Percentiles rank a stretch among this genome's conserved stretches.
phyloP scores from a whole-genome alignment of 2,113 vertebrate species.

The Eclectus roratus region DNA sequence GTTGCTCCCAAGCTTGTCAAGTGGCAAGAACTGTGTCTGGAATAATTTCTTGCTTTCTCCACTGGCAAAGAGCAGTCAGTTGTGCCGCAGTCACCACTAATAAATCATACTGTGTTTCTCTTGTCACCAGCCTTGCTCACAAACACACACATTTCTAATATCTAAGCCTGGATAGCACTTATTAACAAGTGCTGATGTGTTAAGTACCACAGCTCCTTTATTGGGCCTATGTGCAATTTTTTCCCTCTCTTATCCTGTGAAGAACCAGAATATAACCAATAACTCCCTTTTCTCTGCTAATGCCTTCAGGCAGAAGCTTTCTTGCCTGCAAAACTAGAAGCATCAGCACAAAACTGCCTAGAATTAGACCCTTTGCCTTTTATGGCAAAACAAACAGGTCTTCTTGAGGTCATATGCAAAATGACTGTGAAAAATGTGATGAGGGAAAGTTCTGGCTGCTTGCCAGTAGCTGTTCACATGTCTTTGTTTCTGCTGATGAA shows the following conservation, averaged over 20 bases:
- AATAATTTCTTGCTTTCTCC: background rate
- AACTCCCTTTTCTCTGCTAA: background rate
- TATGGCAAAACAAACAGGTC: slow-evolving; percentile 61
- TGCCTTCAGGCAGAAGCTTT: slow-evolving; percentile 32
- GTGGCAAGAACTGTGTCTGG: background rate
- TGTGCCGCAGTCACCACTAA: background rate
- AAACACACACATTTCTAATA: background rate
- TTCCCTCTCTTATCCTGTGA: background rate
- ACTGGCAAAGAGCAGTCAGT: background rate
- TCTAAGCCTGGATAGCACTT: background rate
- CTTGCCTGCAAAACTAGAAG: slow-evolving; percentile 35
- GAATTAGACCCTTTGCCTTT: slow-evolving; percentile 61
- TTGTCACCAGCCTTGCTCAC: background rate
- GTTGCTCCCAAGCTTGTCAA: background rate
- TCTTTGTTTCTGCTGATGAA: slow-evolving; percentile 64
- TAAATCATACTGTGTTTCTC: background rate
- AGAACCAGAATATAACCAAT: background rate
- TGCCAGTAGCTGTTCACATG: slow-evolving; percentile 52
- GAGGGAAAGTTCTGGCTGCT: slow-evolving; percentile 5
- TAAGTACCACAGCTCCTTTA: slow-evolving; percentile 35
- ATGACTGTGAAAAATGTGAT: slow-evolving; percentile 61
- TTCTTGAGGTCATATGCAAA: slow-evolving; percentile 64
- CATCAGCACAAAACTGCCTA: slow-evolving; percentile 48
- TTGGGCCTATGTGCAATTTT: background rate
- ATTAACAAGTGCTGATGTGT: slow-evolving; percentile 54